These are phyloP conservation scores for Psophia crepitans DNA, from an alignment of 2,113 vertebrate species.

Conservation along the genomic window DNA sequence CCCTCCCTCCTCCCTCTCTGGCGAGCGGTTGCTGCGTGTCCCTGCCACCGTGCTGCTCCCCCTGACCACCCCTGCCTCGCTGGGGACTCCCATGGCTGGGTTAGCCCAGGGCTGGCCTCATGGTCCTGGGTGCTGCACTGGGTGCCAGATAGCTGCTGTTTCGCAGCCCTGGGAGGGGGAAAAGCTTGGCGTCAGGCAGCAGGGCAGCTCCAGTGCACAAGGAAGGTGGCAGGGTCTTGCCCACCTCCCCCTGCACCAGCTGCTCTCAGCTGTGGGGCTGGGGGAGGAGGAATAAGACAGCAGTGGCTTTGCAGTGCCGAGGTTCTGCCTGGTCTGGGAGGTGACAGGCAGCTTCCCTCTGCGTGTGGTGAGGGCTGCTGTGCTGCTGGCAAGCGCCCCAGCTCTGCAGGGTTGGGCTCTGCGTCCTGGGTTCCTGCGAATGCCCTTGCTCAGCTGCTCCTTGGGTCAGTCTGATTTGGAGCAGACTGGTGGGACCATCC, in stretches of 20 bases:
- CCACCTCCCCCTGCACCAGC: not conserved
- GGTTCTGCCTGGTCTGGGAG: not conserved
- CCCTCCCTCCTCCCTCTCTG: not conserved
- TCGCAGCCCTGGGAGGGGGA: not conserved
- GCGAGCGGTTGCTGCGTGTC: not conserved
- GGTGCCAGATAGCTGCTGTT: not conserved
- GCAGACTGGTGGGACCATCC: not conserved
- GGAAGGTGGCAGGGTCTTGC: not conserved
- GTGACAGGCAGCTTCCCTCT: not conserved
- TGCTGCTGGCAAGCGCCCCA: rapidly evolving
- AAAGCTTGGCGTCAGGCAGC: rapidly evolving
- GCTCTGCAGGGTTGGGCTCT: not conserved
- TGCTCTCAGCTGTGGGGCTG: not conserved
- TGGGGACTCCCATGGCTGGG: not conserved
- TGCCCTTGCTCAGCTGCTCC: not conserved
- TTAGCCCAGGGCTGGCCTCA: not conserved
- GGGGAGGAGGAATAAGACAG: not conserved
- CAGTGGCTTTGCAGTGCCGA: rapidly evolving
- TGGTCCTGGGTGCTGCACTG: not conserved
- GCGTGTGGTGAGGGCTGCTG: rapidly evolving
- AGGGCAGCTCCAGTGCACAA: not conserved
- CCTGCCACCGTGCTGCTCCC: rapidly evolving
- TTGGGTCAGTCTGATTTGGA: not conserved
- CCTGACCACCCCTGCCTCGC: rapidly evolving
- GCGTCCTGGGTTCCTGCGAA: not conserved